phyloP scores from a whole-genome alignment of 2,888 invertebrate species.

The Tenthredo livida region DNA sequence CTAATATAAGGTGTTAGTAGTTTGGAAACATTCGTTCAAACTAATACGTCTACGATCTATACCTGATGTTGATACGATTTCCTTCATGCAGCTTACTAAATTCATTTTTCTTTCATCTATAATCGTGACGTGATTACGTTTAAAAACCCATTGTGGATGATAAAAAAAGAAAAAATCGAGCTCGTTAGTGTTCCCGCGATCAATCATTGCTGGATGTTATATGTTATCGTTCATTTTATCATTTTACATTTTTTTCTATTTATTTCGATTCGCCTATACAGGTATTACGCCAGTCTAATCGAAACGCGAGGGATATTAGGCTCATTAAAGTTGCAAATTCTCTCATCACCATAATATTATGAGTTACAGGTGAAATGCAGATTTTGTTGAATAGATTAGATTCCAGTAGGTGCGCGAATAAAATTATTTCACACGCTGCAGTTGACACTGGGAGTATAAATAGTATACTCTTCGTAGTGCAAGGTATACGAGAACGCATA shows the following conservation, averaged over 20 bases:
- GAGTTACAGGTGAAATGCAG: background rate
- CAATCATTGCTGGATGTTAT: conserved; percentile 7
- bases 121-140: background rate
- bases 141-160: background rate
- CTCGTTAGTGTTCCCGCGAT: background rate
- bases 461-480: background rate
- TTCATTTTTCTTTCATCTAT: background rate
- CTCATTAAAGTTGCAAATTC: background rate
- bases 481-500: background rate
- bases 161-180: background rate
- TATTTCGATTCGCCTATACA: background rate
- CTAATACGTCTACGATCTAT: background rate
- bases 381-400: background rate
- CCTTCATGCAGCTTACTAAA: too few relatives aligned
- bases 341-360: background rate
- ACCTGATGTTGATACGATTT: background rate
- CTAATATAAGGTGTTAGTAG: background rate
- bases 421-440: background rate
- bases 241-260: background rate
- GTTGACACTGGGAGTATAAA: background rate
- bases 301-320: background rate
- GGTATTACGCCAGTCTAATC: background rate
- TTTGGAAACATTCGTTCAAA: background rate
- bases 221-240: background rate
- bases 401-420: background rate